A percentile compares a stretch with the other conserved stretches of the same genome.
phyloP scores from a whole-genome alignment of 2,113 vertebrate genomes.

The Amazona vittata region DNA sequence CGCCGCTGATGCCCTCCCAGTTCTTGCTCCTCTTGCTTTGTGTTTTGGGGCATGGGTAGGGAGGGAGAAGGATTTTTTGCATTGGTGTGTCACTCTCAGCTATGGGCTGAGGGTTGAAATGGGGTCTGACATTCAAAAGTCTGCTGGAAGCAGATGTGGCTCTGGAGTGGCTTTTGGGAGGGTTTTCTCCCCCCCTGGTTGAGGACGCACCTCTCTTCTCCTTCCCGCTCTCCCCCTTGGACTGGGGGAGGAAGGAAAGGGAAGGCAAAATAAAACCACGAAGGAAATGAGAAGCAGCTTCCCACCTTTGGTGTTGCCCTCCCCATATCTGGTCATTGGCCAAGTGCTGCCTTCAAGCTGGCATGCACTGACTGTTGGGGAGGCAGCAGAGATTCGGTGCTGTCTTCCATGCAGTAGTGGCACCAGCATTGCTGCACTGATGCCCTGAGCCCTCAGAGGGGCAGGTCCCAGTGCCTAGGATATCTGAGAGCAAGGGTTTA shows the following conservation, averaged over 20 bases:
- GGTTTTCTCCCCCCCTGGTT: not conserved
- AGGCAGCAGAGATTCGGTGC: accelerated
- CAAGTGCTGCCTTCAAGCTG: not conserved
- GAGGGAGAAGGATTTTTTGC: not conserved
- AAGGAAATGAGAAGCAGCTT: slow-evolving; percentile 19
- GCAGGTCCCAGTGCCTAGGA: not conserved
- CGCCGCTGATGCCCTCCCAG: not conserved
- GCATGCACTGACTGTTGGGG: accelerated
- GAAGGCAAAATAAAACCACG: not conserved
- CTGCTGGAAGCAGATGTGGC: not conserved
- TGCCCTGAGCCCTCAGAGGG: not conserved
- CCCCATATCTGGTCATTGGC: not conserved
- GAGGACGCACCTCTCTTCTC: not conserved
- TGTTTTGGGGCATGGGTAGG: not conserved
- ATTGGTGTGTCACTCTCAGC: not conserved
- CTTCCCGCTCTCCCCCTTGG: not conserved
- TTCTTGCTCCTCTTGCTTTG: not conserved
- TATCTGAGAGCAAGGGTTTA: accelerated
- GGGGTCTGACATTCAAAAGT: not conserved
- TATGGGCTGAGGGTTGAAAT: not conserved
- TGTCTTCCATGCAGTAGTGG: accelerated
- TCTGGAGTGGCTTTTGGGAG: not conserved
- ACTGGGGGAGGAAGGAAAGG: not conserved
- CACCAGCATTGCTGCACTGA: accelerated
- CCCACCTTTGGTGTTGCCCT: not conserved